Evolutionary conservation across 2,888 invertebrate species (phyloP).

Genomic region (Noctua pronuba): DNA sequence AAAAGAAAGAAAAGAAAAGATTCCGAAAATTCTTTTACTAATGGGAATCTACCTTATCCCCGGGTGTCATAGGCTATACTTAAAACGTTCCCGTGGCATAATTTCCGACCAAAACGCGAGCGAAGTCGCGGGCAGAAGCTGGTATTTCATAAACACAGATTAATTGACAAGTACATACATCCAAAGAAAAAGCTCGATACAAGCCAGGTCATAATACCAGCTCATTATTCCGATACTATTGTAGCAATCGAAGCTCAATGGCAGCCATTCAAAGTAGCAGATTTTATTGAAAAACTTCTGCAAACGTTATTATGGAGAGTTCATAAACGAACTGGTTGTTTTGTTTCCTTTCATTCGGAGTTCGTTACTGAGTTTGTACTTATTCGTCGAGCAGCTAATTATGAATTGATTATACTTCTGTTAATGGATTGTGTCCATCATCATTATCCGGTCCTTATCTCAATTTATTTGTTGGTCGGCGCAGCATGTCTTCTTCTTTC

Average conservation of each 20-base stretch:
- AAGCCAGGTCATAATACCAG: conserved; percentile 4
- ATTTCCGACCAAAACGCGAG: neutral
- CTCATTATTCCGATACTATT: conserved; percentile 26
- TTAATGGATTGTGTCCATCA: neutral
- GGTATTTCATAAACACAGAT: neutral
- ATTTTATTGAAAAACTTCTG: conserved; percentile 57
- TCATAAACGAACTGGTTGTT: conserved; percentile 37
- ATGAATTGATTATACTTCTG: conserved; percentile 5
- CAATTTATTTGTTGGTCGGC: no score
- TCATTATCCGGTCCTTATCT: no score
- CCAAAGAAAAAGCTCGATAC: neutral
- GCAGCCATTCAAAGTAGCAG: conserved; percentile 13
- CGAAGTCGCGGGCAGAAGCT: neutral
- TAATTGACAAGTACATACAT: neutral
- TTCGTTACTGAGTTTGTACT: conserved; percentile 27
- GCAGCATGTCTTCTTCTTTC: no score
- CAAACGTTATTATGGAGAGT: conserved; percentile 37
- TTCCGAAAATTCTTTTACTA: neutral
- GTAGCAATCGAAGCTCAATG: conserved; percentile 11
- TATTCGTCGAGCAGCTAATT: conserved; percentile 6
- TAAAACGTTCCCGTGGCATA: neutral
- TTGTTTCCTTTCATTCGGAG: conserved; percentile 25
- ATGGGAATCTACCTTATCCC: neutral
- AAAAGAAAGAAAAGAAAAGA: no score
- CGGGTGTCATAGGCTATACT: no score